Percentiles rank a stretch among this genome's conserved stretches.
Conservation (phyloP, 2,888 invertebrate species). For the Amphipyra berbera region DNA sequence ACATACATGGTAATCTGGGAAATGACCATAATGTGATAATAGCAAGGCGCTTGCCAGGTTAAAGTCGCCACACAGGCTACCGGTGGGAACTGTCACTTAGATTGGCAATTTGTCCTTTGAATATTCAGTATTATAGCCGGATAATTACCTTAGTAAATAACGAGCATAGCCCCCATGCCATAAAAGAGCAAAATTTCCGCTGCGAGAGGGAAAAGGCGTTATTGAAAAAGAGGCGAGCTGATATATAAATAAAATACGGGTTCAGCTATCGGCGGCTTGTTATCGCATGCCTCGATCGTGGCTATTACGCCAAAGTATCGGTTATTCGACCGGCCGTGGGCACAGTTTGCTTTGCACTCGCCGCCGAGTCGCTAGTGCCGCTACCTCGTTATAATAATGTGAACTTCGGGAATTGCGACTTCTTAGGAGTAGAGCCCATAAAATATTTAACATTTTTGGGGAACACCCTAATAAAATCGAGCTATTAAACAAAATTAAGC, state of each 20-base stretch:
- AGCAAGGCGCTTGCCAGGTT: conserved; percentile 30
- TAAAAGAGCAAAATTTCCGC: conserved; percentile 88
- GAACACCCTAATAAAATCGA: conserved; percentile 49
- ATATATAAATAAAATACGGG: conserved; percentile 90
- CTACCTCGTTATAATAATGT: conserved; percentile 89
- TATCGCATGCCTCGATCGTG: conserved; percentile 88
- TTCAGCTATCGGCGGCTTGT: conserved; percentile 90
- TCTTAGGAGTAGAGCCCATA: conserved; percentile 80
- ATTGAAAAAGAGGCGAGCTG: conserved; percentile 89
- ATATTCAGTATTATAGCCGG: conserved; percentile 81
- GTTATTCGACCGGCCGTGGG: conserved; percentile 85
- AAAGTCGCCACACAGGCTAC: conserved; percentile 36
- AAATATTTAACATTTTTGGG: conserved; percentile 64
- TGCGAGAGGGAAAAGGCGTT: conserved; percentile 86
- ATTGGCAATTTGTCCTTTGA: conserved; percentile 80
- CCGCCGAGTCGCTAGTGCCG: conserved; percentile 79
- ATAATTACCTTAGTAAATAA: conserved; percentile 87
- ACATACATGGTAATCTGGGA: conserved; percentile 18
- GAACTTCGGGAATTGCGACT: conserved; percentile 87
- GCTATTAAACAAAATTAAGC: conserved; percentile 48
- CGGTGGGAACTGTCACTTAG: conserved; percentile 75
- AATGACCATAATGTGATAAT: conserved; percentile 38
- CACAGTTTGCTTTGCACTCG: conserved; percentile 86
- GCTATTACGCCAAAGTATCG: conserved; percentile 87
- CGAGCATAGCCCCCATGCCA: conserved; percentile 82